Base-by-base conservation (phyloP, 2,888 invertebrate species). In the Drosophila mimica region DNA sequence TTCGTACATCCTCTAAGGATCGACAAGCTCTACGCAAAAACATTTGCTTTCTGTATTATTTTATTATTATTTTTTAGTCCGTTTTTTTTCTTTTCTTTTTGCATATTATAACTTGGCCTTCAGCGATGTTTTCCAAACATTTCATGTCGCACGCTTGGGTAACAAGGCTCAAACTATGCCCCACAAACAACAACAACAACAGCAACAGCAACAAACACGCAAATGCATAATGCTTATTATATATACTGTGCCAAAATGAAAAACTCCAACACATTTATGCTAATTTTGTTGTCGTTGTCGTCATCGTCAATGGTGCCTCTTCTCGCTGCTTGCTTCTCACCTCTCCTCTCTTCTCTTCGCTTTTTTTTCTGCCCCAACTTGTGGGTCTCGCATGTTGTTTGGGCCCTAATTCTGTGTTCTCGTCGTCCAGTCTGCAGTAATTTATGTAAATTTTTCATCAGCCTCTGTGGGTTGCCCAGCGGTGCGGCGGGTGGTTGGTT, bases 371-470 rank as follows among this genome's bases (percentile, higher is more conserved):
- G 52, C 60, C 70, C 33, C 53, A 58, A 61, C 79, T 77, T 71
- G 59, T 68, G 64, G 73, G 51, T 58, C 62, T 76, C 79, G 72
- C 64, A 79, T 78, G 78, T 78, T 79, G 54, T 75, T 78, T 64
- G 70, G 75, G 76, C 80, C 71, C 70, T 57, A 54, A 71, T 71
- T 52, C 70, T 69, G 66, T 52, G 30, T 48, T 56, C 17, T 54
- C 53, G 20, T 30, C 71, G 80, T 68, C 78, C 71, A 75, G 76
- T 79, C 70, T 74, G 60, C 71, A 63, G 80, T 88, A 84, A 88
- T 88, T 81, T 86, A 85, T 88, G 84, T 80, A 85, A 88, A 85
- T 85, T 85, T 88, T 88, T 83, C 83, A 85, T 88, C 83, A 84
- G 73, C 74, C 69, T 69, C 67, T 62, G 75, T 64, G 79, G 79